Conservation (phyloP, 2,113 vertebrate species). For the Rhegmatorhina hoffmannsi region DNA sequence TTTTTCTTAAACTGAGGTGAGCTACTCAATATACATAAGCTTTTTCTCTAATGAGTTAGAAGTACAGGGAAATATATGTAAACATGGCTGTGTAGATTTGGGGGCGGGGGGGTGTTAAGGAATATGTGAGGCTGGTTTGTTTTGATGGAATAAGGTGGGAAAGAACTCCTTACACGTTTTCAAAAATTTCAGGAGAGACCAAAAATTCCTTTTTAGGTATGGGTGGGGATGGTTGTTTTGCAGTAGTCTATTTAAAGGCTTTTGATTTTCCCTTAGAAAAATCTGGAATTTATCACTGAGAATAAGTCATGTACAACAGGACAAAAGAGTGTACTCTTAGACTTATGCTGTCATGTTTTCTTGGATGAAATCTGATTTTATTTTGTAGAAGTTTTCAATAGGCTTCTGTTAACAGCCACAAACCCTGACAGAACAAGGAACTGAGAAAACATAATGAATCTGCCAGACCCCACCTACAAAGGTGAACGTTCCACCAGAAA, state of each 20-base stretch:
- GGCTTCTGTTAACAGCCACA: neutral
- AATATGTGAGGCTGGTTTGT: neutral
- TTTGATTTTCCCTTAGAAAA: neutral
- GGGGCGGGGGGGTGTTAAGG: neutral
- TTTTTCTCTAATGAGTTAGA: neutral
- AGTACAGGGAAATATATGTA: neutral
- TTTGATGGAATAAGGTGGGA: neutral
- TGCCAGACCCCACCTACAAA: neutral
- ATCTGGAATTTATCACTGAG: neutral
- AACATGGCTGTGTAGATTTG: neutral
- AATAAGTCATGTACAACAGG: neutral
- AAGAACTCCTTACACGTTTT: neutral
- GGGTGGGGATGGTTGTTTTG: neutral
- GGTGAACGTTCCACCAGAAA: slow-evolving; percentile 39
- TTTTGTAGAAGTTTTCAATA: neutral
- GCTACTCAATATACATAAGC: neutral
- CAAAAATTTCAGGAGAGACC: neutral
- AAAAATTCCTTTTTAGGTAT: neutral
- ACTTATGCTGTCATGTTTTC: neutral
- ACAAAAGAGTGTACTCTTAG: neutral
- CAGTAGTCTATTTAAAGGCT: neutral
- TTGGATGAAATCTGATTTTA: neutral
- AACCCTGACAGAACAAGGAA: neutral
- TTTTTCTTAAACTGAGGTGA: neutral
- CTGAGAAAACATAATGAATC: slow-evolving; percentile 7